Evolutionary conservation across 2,797 vertebrate genomes (phyloP), one percentile per base, ranked within the genome.

Genomic region (Cheirogaleus major): DNA sequence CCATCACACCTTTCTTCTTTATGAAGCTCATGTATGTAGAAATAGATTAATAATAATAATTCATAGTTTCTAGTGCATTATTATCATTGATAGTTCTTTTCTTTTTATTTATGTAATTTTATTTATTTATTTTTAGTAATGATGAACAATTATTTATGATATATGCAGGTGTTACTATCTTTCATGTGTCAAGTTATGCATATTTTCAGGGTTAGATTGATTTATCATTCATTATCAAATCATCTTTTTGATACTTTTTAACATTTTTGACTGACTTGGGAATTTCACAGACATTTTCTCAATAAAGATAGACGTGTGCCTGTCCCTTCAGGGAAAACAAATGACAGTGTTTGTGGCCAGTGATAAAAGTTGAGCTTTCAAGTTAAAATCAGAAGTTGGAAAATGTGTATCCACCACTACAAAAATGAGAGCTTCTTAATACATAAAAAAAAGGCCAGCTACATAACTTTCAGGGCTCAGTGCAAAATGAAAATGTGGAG

Each of bases 351-450:
- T 87, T 95, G 90, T 93, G 38, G 52, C 45, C 82, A 90, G n/a
- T 94, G 87, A 76, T 72, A 95, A 95, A 96, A 95, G 87, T 27
- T 96, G 61, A 95, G 61, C 45, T 91, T 96, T 92, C 52, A 83
- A 80, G 63, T 87, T 95, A 95, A 95, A 97, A 81, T 95, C 76
- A 83, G 59, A 95, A 93, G 59, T 96, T 87, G 95, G 65, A 83
- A 93, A 93, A 86, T 52, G 32, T 76, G 45, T 41, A 75, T 89
- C 73, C 7, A 23, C 14, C 84, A 86, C 27, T 35, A 67, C 63
- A 93, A 55, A 59, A 75, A 87, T 95, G 87, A 89, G 70, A 97
- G 59, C 73, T 90, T 96, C 70, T 94, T 63, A 55, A 6, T 93
- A 43, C 7, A 25, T 80, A 59, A 61, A 94, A 48, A 93, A 25